Conservation (phyloP, 1,140 invertebrate species). For the Aphis gossypii region DNA sequence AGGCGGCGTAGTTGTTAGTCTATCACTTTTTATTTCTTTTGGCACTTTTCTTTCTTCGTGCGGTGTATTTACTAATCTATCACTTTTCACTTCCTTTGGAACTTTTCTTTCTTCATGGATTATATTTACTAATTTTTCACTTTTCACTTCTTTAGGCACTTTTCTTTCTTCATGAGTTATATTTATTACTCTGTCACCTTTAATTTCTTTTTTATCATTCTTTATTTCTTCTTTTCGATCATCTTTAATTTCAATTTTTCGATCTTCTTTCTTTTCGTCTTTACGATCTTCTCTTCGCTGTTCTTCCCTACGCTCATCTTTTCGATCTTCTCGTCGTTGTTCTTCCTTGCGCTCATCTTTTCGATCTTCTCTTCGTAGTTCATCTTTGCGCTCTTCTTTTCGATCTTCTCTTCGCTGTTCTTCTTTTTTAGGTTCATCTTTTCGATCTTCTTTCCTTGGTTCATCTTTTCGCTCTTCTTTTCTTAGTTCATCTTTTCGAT, state of each 20-base stretch:
- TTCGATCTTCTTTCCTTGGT: not conserved
- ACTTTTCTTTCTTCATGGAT: constrained; percentile 61
- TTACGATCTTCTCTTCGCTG: not conserved
- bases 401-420: not conserved
- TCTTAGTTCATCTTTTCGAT: constrained; percentile 3
- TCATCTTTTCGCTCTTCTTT: not conserved
- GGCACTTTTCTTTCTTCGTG: constrained; percentile 62
- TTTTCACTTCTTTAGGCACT: constrained; percentile 61
- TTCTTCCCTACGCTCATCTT: constrained; percentile 59
- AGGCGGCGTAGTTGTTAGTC: not conserved
- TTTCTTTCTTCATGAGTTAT: constrained; percentile 59
- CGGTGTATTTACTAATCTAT: not conserved
- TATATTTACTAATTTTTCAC: not conserved
- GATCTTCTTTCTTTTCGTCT: not conserved
- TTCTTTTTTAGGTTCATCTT: not conserved
- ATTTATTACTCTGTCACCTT: not conserved
- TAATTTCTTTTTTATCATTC: constrained; percentile 65
- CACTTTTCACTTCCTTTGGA: constrained; percentile 59
- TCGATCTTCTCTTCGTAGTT: constrained; percentile 54
- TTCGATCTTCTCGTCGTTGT: not conserved
- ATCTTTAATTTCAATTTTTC: not conserved
- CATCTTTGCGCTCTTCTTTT: constrained; percentile 58
- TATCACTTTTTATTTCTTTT: constrained; percentile 36
- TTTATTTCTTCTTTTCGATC: constrained; percentile 27
- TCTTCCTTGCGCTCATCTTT: constrained; percentile 10